Evolutionary conservation across 2,113 vertebrate species (phyloP).

Genomic region (Emydocephalus ijimae): DNA sequence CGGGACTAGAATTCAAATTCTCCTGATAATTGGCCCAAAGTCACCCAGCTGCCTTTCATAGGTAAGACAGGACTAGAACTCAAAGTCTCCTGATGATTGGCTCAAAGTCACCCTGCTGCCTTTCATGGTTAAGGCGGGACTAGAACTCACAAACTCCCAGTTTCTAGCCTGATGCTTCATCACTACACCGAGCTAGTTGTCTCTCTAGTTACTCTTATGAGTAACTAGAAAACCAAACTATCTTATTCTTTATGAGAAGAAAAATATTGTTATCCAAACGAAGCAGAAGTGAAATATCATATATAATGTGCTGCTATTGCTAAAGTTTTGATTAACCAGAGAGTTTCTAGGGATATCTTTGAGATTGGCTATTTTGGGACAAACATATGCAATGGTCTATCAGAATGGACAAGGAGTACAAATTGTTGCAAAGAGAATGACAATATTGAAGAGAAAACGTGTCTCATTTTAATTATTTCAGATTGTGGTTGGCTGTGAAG

Average conservation of each 20-base stretch:
- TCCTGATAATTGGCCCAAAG: too few relatives aligned
- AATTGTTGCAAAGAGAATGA: neutral
- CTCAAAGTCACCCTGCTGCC: too few relatives aligned
- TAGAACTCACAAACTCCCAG: too few relatives aligned
- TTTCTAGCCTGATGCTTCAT: too few relatives aligned
- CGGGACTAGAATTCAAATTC: too few relatives aligned
- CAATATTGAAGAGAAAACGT: neutral
- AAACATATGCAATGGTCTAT: too few relatives aligned
- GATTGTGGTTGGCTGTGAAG: constrained; percentile 98
- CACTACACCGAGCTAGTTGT: too few relatives aligned
- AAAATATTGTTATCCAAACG: neutral
- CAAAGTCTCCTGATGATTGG: too few relatives aligned
- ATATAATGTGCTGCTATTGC: neutral
- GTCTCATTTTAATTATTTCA: constrained; percentile 62
- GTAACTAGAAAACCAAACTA: neutral
- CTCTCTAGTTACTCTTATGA: neutral
- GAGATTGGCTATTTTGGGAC: neutral
- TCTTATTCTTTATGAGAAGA: neutral
- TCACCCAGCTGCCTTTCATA: too few relatives aligned
- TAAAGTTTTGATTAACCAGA: neutral
- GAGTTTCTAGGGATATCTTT: neutral
- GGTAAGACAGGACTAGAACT: too few relatives aligned
- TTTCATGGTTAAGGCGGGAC: too few relatives aligned
- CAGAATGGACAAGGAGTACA: neutral
- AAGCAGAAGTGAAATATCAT: neutral